A percentile compares a stretch with the other conserved stretches of the same genome.
Conservation (phyloP, 2,113 vertebrate species). For the Rhea pennata region DNA sequence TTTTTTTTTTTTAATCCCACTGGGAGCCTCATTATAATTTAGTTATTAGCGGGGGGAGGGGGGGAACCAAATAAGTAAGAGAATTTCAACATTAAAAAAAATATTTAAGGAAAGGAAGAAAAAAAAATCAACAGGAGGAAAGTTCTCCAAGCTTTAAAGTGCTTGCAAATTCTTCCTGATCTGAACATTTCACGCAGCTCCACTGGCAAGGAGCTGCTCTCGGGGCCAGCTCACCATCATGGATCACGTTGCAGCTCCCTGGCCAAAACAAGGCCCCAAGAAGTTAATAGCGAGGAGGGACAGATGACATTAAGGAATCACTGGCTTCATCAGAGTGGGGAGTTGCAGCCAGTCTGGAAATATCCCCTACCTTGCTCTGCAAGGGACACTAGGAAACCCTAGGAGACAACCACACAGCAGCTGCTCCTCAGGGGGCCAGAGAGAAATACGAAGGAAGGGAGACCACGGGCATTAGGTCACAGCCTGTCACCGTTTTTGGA, state of each 20-base stretch:
- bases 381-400: background rate
- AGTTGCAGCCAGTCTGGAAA: background rate
- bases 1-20: slow-evolving; percentile 61
- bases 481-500: background rate
- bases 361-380: background rate
- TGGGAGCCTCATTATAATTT: slow-evolving; percentile 77
- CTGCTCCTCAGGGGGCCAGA: background rate
- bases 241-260: fast-evolving
- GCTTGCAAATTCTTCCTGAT: slow-evolving; percentile 35
- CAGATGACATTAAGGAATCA: no score
- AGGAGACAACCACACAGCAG: background rate
- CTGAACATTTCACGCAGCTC: slow-evolving; percentile 32
- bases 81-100: slow-evolving; percentile 53
- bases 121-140: slow-evolving; percentile 45
- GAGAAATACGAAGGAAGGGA: background rate
- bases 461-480: background rate
- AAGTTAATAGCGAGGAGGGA: no score
- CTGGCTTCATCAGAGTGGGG: background rate
- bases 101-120: slow-evolving; percentile 6
- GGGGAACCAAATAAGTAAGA: slow-evolving; percentile 71
- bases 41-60: slow-evolving; percentile 68
- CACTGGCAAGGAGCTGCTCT: background rate
- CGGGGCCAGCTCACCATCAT: background rate
- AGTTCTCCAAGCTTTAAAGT: slow-evolving; percentile 68
- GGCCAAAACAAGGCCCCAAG: background rate